Percentiles rank a stretch among this genome's conserved stretches.
These are phyloP conservation scores for Magallana ariakensis DNA, from an alignment of 1,140 invertebrate genomes.

Conservation along the genomic window DNA sequence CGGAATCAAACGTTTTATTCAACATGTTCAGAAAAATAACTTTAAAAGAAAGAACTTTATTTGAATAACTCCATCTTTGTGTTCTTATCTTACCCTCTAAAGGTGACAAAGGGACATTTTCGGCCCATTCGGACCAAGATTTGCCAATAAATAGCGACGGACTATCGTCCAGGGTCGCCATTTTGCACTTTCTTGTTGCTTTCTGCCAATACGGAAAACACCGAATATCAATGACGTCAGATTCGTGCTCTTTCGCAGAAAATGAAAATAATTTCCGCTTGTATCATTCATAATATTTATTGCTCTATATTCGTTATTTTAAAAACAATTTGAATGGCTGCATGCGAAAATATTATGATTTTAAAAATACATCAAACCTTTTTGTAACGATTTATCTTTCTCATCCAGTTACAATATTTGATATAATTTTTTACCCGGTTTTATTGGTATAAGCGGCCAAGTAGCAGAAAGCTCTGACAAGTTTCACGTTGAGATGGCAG, in stretches of 20 bases:
- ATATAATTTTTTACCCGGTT: no score
- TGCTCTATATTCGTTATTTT: neutral
- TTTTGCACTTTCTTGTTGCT: conserved; percentile 80
- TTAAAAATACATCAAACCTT: no score
- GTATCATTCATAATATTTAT: conserved; percentile 37
- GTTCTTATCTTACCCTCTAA: conserved; percentile 63
- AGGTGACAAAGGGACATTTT: conserved; percentile 64
- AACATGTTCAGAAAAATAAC: conserved; percentile 30
- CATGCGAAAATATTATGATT: no score
- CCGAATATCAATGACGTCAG: conserved; percentile 78
- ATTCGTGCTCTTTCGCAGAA: conserved; percentile 65
- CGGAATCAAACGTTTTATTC: neutral
- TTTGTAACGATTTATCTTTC: no score
- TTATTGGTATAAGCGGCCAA: conserved; percentile 30
- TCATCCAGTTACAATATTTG: no score
- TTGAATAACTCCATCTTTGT: conserved; percentile 35
- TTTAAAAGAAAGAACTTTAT: conserved; percentile 35
- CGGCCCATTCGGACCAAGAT: conserved; percentile 78
- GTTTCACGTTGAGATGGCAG: conserved; percentile 54
- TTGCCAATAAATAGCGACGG: conserved; percentile 79
- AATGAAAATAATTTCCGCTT: conserved; percentile 50
- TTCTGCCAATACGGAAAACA: conserved; percentile 75
- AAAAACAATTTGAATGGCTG: neutral
- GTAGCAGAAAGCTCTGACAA: neutral
- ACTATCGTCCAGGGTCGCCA: conserved; percentile 80